A percentile compares a stretch with the other conserved stretches of the same genome.
These are phyloP conservation scores for Hippocampus guttulatus DNA, from an alignment of 2,113 vertebrate species.

Conservation along the genomic window DNA sequence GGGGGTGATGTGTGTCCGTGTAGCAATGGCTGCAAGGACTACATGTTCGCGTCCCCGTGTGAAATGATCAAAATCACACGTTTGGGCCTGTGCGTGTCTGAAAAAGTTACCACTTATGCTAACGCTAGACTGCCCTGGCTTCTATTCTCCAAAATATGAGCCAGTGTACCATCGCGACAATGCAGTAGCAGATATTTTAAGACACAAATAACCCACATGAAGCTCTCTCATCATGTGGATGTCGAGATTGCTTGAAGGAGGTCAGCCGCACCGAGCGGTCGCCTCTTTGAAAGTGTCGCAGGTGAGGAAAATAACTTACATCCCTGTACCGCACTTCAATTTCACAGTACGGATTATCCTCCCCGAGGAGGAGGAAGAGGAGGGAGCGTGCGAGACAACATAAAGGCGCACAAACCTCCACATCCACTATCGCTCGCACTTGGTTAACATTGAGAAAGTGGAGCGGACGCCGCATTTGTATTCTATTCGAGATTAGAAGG, in stretches of 20 bases:
- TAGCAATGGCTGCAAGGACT: neutral
- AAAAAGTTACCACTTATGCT: neutral
- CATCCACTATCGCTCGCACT: constrained; percentile 35
- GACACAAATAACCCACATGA: neutral
- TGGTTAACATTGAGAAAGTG: constrained; percentile 4
- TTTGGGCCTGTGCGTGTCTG: neutral
- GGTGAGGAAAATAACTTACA: constrained; percentile 44
- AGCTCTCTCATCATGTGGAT: constrained; percentile 45
- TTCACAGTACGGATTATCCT: constrained; percentile 72
- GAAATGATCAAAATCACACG: neutral
- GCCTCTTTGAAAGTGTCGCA: constrained; percentile 41
- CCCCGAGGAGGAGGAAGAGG: constrained; percentile 14
- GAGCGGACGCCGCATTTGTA: neutral
- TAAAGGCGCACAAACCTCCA: constrained; percentile 38
- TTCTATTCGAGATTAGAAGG: constrained; percentile 27
- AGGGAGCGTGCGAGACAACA: constrained; percentile 49
- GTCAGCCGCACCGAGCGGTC: constrained; percentile 44
- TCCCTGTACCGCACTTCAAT: constrained; percentile 65
- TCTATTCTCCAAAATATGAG: neutral
- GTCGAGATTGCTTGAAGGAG: constrained; percentile 40
- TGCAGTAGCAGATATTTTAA: neutral
- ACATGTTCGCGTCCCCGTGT: neutral
- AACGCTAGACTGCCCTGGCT: neutral
- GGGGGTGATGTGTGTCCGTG: neutral
- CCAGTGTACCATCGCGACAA: too few species aligned